A percentile compares a stretch with the other conserved stretches of the same genome.
Evolutionary conservation across 2,113 vertebrate species (phyloP).

Genomic region (Hippotragus niger): DNA sequence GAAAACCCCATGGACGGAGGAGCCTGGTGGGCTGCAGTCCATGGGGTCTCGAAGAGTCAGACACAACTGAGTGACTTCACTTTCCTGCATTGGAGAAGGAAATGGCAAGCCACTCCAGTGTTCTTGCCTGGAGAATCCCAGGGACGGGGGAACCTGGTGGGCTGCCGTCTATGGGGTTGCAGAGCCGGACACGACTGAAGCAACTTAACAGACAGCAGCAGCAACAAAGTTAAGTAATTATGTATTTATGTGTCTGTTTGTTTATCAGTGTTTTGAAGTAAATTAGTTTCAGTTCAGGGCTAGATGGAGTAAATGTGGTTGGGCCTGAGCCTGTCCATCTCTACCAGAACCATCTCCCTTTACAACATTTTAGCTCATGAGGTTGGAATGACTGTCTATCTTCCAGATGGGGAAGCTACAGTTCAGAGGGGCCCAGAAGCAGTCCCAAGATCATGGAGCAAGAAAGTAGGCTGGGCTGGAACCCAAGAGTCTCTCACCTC

Average conservation of each 20-base stretch:
- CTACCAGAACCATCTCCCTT: not conserved
- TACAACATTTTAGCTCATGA: not conserved
- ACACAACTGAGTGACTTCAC: too few species aligned
- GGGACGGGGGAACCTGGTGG: too few species aligned
- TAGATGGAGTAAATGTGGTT: not conserved
- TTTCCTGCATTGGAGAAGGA: too few species aligned
- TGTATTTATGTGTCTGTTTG: not conserved
- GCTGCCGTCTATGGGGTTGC: too few species aligned
- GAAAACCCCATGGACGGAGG: too few species aligned
- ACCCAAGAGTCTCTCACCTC: not conserved
- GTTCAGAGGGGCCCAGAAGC: not conserved
- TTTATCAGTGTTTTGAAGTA: not conserved
- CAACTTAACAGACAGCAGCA: too few species aligned
- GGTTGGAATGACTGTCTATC: not conserved
- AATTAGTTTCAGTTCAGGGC: not conserved
- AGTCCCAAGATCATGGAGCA: not conserved
- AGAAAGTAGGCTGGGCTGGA: not conserved
- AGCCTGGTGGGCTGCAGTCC: too few species aligned
- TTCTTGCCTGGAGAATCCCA: too few species aligned
- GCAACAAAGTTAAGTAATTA: not conserved
- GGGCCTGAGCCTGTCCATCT: not conserved
- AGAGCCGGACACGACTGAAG: too few species aligned
- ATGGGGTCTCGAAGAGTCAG: too few species aligned
- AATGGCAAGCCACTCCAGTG: too few species aligned
- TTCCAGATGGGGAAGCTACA: not conserved